Percentiles rank a stretch among this genome's conserved stretches.
Conservation (phyloP, 2,113 vertebrate species). For the Microcebus lehilahytsara region DNA sequence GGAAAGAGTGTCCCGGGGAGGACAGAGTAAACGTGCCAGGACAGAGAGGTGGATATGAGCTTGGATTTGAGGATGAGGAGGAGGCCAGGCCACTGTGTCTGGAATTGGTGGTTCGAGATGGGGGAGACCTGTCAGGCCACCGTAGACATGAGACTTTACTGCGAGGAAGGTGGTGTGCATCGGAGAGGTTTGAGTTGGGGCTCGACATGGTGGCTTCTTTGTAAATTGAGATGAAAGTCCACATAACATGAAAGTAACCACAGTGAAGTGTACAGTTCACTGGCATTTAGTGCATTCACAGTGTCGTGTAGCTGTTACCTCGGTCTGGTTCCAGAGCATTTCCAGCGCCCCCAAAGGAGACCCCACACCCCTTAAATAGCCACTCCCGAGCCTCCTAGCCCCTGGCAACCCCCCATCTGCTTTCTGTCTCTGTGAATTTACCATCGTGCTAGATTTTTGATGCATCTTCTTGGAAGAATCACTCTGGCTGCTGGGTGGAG, state of each 20-base stretch:
- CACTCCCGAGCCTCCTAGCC: neutral
- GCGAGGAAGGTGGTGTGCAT: neutral
- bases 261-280: neutral
- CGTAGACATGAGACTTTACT: neutral
- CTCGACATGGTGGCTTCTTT: neutral
- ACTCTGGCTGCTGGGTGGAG: neutral
- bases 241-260: neutral
- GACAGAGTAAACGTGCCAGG: rapidly evolving
- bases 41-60: neutral
- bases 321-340: neutral
- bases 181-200: neutral
- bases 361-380: neutral
- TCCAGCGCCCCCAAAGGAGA: neutral
- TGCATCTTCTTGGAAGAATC: neutral
- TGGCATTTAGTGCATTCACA: neutral
- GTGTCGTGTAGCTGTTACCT: neutral
- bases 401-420: too few species aligned
- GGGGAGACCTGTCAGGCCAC: neutral
- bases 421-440: neutral
- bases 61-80: neutral
- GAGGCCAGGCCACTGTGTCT: neutral
- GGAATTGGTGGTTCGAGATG: neutral
- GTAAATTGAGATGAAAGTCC: neutral
- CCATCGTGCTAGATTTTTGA: neutral
- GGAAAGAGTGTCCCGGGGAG: neutral